Evolutionary conservation across 2,113 vertebrate genomes (phyloP).

Genomic region (Puma concolor): DNA sequence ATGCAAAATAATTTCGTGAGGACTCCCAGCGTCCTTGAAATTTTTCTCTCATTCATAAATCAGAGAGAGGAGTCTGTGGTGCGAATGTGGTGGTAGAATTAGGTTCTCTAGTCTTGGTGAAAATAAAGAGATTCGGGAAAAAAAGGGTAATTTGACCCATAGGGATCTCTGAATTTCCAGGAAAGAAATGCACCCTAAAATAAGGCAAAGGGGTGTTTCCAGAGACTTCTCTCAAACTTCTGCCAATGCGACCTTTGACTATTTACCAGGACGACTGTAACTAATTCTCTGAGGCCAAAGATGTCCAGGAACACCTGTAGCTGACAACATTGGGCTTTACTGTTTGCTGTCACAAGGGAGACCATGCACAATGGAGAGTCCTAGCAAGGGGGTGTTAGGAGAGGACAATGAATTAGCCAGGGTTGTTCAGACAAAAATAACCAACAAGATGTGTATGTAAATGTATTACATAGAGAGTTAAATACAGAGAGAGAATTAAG

Average conservation of each 20-base stretch:
- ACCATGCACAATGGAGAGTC: not conserved
- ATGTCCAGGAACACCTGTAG: fast-evolving
- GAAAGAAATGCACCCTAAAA: not conserved
- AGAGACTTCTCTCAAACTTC: not conserved
- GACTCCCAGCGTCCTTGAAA: not conserved
- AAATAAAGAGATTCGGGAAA: not conserved
- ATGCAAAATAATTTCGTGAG: not conserved
- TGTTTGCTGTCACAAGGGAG: not conserved
- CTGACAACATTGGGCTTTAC: not conserved
- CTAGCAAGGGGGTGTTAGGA: not conserved
- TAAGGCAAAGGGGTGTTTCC: not conserved
- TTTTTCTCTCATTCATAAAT: not conserved
- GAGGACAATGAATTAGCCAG: not conserved
- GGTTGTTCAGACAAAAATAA: not conserved
- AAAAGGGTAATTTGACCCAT: not conserved
- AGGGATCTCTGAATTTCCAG: not conserved
- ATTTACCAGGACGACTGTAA: not conserved
- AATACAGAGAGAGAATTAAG: not conserved
- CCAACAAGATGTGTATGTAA: not conserved
- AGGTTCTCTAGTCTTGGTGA: not conserved
- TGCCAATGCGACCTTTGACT: not conserved
- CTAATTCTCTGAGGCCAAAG: not conserved
- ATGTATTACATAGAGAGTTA: not conserved
- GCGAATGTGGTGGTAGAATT: not conserved
- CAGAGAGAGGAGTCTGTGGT: not conserved